Percentiles rank a stretch among this genome's conserved stretches.
phyloP scores from a whole-genome alignment of 2,888 invertebrate genomes.

The Scrobipalpa atriplicella region DNA sequence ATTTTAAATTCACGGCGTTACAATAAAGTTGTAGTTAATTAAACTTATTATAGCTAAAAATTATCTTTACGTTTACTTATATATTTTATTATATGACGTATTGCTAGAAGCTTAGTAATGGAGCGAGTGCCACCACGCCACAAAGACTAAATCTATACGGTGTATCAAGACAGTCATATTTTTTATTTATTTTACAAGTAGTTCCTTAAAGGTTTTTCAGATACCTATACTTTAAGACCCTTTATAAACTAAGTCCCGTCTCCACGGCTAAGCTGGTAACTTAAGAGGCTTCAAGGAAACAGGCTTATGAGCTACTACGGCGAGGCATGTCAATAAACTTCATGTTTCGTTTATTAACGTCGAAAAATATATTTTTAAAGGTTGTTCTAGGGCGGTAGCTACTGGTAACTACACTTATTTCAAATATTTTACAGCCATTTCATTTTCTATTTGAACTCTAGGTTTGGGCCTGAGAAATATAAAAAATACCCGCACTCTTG shows the following conservation, averaged over 20 bases:
- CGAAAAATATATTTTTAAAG: no score
- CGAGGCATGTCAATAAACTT: constrained; percentile 20
- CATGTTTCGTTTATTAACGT: neutral
- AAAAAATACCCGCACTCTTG: no score
- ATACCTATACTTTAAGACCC: neutral
- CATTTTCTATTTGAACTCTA: no score
- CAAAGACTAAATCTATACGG: no score
- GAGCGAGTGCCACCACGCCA: no score
- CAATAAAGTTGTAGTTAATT: neutral
- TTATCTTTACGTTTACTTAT: no score
- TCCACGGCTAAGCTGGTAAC: constrained; percentile 42
- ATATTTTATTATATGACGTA: no score
- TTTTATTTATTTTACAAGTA: neutral
- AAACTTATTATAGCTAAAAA: neutral
- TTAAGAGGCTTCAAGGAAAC: constrained; percentile 55
- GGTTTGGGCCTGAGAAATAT: no score
- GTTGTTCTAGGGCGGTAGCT: neutral
- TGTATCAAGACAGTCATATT: no score
- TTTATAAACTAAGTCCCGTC: constrained; percentile 26
- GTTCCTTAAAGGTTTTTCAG: neutral
- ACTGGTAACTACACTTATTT: no score
- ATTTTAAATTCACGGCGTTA: neutral
- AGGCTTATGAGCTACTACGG: constrained; percentile 38
- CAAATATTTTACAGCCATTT: no score
- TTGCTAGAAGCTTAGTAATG: no score